These are phyloP conservation scores for Antrozous pallidus DNA, from an alignment of 2,797 vertebrate genomes.

Conservation along the genomic window DNA sequence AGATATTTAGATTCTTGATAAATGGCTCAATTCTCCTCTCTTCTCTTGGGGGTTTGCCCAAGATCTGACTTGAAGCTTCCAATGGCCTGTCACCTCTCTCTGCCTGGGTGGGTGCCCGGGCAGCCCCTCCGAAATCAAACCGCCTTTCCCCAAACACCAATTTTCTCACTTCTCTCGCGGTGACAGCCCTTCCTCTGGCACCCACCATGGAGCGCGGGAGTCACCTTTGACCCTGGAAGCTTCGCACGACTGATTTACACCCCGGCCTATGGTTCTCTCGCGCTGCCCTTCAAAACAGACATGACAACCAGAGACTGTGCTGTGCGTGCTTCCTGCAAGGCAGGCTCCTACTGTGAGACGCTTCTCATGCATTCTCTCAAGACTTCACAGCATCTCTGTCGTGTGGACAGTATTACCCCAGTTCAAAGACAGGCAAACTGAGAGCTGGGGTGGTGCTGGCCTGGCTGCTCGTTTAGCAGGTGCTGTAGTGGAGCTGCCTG, in stretches of 20 bases:
- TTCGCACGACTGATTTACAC: neutral
- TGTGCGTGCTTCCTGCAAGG: neutral
- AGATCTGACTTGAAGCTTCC: neutral
- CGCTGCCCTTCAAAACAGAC: neutral
- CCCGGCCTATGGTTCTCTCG: neutral
- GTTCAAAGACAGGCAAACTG: neutral
- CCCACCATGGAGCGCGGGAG: neutral
- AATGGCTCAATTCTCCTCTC: conserved; percentile 40
- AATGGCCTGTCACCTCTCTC: neutral
- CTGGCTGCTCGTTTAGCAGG: rapidly evolving
- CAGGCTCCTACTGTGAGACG: rapidly evolving
- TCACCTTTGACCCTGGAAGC: neutral
- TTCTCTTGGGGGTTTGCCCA: neutral
- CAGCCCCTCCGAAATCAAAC: neutral
- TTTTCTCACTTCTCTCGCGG: neutral
- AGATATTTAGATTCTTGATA: conserved; percentile 42
- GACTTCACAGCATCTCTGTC: neutral
- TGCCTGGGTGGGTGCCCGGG: neutral
- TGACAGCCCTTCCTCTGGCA: neutral
- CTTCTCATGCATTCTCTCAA: neutral
- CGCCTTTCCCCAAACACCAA: neutral
- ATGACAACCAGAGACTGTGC: rapidly evolving
- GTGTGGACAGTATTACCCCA: neutral
- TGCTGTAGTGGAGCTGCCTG: neutral
- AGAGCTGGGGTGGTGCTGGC: neutral